These are phyloP conservation scores for Scophthalmus maximus DNA, from an alignment of 2,113 vertebrate species.

Conservation along the genomic window DNA sequence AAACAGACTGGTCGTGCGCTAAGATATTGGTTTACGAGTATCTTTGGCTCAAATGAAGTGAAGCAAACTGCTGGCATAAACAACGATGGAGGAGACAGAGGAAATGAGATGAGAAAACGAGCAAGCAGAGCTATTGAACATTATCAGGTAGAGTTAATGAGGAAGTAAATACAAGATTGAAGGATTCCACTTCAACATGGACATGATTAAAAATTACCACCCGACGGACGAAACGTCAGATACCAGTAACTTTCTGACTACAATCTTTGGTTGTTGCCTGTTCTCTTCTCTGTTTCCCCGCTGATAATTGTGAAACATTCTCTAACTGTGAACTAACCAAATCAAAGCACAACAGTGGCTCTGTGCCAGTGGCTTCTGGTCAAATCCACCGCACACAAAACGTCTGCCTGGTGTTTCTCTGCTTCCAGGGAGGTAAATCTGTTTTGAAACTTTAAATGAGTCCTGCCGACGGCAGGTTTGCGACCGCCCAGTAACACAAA, in stretches of 20 bases:
- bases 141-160: background rate
- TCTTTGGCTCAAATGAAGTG: conserved; percentile 38
- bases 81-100: conserved; percentile 5
- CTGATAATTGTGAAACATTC: conserved; percentile 10
- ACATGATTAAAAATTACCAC: background rate
- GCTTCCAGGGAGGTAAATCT: conserved; percentile 24
- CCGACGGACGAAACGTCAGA: background rate
- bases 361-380: conserved; percentile 31
- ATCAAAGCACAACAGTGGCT: conserved; percentile 40
- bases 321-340: conserved; percentile 48
- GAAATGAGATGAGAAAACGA: background rate
- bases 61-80: conserved; percentile 22
- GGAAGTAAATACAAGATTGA: background rate
- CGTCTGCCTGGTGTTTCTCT: conserved; percentile 23
- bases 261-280: conserved; percentile 8
- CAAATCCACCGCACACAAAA: conserved; percentile 17
- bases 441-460: conserved; percentile 38
- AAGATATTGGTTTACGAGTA: conserved; percentile 15
- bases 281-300: conserved; percentile 10
- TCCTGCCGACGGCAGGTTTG: background rate
- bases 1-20: background rate
- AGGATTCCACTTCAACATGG: background rate
- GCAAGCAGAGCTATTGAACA: background rate
- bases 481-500: conserved; percentile 1
- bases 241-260: background rate